These are phyloP conservation scores for Xyliphius kryptos DNA, from an alignment of 2,113 vertebrate species.

Conservation along the genomic window DNA sequence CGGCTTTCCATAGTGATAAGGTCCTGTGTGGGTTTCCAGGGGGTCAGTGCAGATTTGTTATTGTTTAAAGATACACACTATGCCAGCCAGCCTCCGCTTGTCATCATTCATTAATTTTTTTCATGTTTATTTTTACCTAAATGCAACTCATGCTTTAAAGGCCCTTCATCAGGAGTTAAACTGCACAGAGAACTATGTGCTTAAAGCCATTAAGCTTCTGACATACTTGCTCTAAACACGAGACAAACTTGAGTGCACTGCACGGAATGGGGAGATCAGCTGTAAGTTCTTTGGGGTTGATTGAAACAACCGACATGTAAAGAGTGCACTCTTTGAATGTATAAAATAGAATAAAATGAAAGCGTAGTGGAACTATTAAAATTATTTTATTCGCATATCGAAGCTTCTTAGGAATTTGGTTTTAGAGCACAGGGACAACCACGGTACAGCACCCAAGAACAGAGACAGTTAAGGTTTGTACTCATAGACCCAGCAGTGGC, in stretches of 20 bases:
- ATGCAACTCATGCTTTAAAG: constrained; percentile 10
- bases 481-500: no score
- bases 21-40: not conserved
- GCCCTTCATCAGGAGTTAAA: constrained; percentile 32
- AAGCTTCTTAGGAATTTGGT: no score
- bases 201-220: constrained; percentile 41
- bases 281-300: constrained; percentile 19
- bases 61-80: constrained; percentile 14
- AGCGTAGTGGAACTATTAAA: no score
- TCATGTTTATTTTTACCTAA: constrained; percentile 37
- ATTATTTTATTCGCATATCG: no score
- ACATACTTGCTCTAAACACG: constrained; percentile 27
- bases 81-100: no score
- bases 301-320: not conserved
- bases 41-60: not conserved
- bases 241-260: not conserved
- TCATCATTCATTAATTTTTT: constrained; percentile 27
- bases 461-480: no score
- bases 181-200: constrained; percentile 24
- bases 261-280: not conserved
- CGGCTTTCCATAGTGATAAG: constrained; percentile 15
- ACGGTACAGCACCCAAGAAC: not conserved
- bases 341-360: no score
- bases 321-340: no score
- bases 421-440: no score